Percentiles rank a stretch among this genome's conserved stretches.
Conservation (phyloP, 2,888 invertebrate species). For the Pristionchus mayeri region DNA sequence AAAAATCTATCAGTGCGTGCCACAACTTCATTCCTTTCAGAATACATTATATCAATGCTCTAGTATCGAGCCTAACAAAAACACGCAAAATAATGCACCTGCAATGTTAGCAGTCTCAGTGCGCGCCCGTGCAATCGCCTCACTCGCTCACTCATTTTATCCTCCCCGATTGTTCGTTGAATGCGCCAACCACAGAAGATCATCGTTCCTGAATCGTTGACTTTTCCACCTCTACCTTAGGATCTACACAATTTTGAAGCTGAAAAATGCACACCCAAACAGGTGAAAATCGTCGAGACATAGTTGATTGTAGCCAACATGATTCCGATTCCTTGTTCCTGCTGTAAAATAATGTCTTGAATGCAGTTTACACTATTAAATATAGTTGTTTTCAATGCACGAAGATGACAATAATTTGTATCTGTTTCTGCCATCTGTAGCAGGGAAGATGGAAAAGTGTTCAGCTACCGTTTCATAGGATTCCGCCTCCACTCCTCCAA, state of each 20-base stretch:
- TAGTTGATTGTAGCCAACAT: constrained; percentile 1
- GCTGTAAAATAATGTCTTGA: neutral
- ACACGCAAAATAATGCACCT: too few species aligned
- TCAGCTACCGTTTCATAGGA: too few species aligned
- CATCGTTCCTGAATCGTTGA: constrained; percentile 6
- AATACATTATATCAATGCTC: too few species aligned
- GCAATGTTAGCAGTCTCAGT: neutral
- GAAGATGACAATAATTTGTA: too few species aligned
- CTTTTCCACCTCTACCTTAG: neutral
- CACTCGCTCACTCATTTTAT: constrained; percentile 3
- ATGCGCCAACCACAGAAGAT: constrained; percentile 6
- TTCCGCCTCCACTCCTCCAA: too few species aligned
- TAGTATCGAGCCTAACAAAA: too few species aligned
- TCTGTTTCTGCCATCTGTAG: too few species aligned
- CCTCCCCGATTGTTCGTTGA: neutral
- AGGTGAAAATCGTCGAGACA: neutral
- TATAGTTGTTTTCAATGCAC: neutral
- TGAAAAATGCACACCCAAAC: neutral
- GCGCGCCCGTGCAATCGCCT: neutral
- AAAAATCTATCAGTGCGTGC: too few species aligned
- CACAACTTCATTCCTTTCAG: too few species aligned
- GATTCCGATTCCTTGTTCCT: neutral
- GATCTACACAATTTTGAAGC: neutral
- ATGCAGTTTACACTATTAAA: neutral
- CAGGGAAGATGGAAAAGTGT: too few species aligned